These are phyloP conservation scores for Hedya salicella DNA, from an alignment of 2,888 invertebrate genomes.

Conservation along the genomic window DNA sequence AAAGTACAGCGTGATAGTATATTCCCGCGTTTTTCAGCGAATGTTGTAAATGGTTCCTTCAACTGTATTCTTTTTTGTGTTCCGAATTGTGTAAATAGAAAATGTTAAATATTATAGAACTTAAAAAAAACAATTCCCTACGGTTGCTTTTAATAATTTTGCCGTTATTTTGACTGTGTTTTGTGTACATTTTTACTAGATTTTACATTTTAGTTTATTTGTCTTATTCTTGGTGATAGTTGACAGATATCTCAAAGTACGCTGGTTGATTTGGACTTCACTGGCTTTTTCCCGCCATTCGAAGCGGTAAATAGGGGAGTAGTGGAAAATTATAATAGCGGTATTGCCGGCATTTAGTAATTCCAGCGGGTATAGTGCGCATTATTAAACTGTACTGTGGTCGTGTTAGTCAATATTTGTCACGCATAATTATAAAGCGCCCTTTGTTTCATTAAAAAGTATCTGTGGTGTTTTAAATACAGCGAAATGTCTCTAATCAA, in stretches of 20 bases:
- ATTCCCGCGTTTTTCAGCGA: slow-evolving; percentile 33
- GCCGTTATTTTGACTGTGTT: background rate
- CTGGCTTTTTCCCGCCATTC: slow-evolving; percentile 32
- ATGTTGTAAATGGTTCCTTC: slow-evolving; percentile 28
- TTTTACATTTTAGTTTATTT: background rate
- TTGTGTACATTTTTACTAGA: background rate
- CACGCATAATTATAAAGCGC: background rate
- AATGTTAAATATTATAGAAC: too few species aligned
- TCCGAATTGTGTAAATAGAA: slow-evolving; percentile 17
- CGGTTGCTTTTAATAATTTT: too few species aligned
- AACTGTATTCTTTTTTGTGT: background rate
- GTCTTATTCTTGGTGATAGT: background rate
- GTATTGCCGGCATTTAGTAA: slow-evolving; percentile 18
- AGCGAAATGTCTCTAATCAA: slow-evolving; percentile 62
- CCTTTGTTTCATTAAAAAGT: slow-evolving; percentile 26
- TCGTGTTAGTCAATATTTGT: slow-evolving; percentile 2
- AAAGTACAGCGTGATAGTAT: background rate
- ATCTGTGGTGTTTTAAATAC: slow-evolving; percentile 7
- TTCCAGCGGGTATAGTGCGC: background rate
- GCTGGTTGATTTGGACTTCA: slow-evolving; percentile 15
- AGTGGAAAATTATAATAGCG: slow-evolving; percentile 35
- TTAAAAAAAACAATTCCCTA: too few species aligned
- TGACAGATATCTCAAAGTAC: too few species aligned
- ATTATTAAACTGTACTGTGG: background rate
- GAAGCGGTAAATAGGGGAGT: slow-evolving; percentile 27